Percentiles rank a stretch among this genome's conserved stretches.
These are phyloP conservation scores for Hypomecis punctinalis DNA, from an alignment of 2,888 invertebrate genomes.

Conservation along the genomic window DNA sequence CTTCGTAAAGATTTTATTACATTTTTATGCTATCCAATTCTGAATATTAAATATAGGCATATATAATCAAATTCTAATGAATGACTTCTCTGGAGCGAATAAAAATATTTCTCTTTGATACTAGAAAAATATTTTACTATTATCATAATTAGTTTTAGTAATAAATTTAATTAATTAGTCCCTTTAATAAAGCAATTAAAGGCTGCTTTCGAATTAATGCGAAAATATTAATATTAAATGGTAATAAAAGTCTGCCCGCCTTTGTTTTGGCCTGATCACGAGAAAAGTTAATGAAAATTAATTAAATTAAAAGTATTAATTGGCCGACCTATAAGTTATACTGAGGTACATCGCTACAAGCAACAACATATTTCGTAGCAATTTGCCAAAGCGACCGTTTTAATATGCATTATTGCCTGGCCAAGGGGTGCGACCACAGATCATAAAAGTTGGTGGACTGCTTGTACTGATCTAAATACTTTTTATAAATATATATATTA, in stretches of 20 bases:
- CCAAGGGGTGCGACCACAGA: conserved; percentile 1
- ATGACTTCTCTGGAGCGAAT: too few relatives aligned
- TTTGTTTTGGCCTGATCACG: conserved; percentile 1
- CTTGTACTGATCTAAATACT: too few relatives aligned
- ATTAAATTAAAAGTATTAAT: conserved; percentile 3
- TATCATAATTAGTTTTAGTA: neutral
- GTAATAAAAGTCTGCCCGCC: neutral
- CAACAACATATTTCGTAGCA: neutral
- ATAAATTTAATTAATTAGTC: neutral
- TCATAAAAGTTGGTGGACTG: neutral
- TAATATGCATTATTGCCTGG: conserved; percentile 6
- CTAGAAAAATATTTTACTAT: neutral
- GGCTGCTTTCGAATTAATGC: neutral
- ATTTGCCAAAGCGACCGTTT: conserved; percentile 1
- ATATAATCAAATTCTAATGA: too few relatives aligned
- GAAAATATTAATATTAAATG: neutral
- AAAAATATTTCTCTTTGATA: too few relatives aligned
- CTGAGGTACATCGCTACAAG: neutral
- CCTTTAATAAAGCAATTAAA: neutral
- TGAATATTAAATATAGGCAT: too few relatives aligned
- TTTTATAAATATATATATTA: too few relatives aligned
- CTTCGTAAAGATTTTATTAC: too few relatives aligned
- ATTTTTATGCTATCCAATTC: too few relatives aligned
- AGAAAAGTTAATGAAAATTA: conserved; percentile 15
- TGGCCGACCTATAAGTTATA: neutral